Percentiles rank a stretch among this genome's conserved stretches.
Evolutionary conservation across 2,888 invertebrate species (phyloP).

Genomic region (Bembecia ichneumoniformis): DNA sequence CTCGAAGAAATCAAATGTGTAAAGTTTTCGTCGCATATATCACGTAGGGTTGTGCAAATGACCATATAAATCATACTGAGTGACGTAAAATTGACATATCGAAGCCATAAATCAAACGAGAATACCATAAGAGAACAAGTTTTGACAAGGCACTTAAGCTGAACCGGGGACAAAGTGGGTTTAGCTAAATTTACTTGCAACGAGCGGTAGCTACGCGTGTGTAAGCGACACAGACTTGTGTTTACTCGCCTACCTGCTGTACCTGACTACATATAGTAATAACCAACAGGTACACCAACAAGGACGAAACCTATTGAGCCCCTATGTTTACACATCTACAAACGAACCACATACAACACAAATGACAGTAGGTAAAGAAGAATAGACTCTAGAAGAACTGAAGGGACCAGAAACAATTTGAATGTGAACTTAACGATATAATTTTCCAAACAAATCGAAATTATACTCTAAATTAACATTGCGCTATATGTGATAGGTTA

Average conservation of each 20-base stretch:
- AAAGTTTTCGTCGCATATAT: conserved; percentile 1
- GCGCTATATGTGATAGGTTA: too few species aligned
- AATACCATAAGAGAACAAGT: conserved; percentile 57
- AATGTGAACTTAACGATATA: too few species aligned
- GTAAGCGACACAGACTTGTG: not conserved
- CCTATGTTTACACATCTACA: not conserved
- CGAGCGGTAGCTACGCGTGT: not conserved
- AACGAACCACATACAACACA: too few species aligned
- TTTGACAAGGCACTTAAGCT: conserved; percentile 63
- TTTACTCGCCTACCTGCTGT: not conserved
- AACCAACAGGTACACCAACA: not conserved
- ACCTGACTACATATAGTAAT: not conserved
- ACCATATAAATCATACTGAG: conserved; percentile 62
- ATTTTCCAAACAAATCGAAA: too few species aligned
- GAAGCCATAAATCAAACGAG: conserved; percentile 64
- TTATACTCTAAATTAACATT: too few species aligned
- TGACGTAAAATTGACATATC: conserved; percentile 66
- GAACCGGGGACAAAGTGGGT: conserved; percentile 41
- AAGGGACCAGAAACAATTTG: too few species aligned
- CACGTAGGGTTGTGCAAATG: conserved; percentile 17
- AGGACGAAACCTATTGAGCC: not conserved
- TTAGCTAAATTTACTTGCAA: conserved; percentile 27
- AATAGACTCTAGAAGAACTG: too few species aligned
- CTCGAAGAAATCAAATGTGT: not conserved
- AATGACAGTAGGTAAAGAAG: too few species aligned